Percentiles rank a stretch among this genome's conserved stretches.
These are phyloP conservation scores for Daktulosphaira vitifoliae DNA, from an alignment of 1,140 invertebrate species.

Conservation along the genomic window DNA sequence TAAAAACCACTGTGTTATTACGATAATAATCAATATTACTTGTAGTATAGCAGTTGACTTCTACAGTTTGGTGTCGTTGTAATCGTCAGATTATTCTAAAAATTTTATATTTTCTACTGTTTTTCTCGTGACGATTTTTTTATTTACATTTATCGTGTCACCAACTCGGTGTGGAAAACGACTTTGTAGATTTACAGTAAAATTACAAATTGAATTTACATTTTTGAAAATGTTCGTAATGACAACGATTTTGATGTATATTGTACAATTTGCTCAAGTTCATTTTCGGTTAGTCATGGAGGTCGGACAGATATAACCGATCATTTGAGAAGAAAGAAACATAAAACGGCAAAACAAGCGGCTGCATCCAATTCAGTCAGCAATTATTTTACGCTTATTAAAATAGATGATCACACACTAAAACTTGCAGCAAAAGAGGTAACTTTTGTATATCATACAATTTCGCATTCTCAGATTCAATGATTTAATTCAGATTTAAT, in stretches of 20 bases:
- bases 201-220: not conserved
- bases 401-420: not conserved
- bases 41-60: too few relatives aligned
- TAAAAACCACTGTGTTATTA: too few relatives aligned
- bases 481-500: too few relatives aligned
- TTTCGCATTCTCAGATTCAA: not conserved
- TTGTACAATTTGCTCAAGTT: constrained; percentile 1
- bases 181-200: not conserved
- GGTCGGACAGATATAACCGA: not conserved
- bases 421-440: constrained; percentile 5
- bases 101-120: too few relatives aligned
- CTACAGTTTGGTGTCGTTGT: too few relatives aligned
- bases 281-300: not conserved
- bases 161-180: too few relatives aligned
- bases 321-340: constrained; percentile 1
- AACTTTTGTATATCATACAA: not conserved
- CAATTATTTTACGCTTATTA: not conserved
- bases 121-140: too few relatives aligned
- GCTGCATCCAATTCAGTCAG: not conserved
- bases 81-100: too few relatives aligned
- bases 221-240: constrained; percentile 7
- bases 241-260: not conserved
- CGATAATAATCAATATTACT: too few relatives aligned
- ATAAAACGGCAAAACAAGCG: not conserved
- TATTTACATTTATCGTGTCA: too few relatives aligned